Percentiles rank a stretch among this genome's conserved stretches.
These are phyloP conservation scores for Nemotelus nigrinus DNA, from an alignment of 2,888 invertebrate genomes.

Conservation along the genomic window DNA sequence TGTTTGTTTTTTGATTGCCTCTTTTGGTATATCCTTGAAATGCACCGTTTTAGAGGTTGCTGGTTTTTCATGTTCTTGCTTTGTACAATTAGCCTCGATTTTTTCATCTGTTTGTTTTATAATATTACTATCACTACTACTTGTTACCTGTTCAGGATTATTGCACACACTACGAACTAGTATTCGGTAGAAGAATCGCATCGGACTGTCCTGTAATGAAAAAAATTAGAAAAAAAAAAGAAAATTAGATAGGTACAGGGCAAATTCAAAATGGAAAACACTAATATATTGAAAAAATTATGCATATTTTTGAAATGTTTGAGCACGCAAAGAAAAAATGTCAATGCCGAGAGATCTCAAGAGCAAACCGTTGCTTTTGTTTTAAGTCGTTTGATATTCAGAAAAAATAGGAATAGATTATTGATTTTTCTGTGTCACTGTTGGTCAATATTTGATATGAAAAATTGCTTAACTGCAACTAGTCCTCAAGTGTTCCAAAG, in stretches of 20 bases:
- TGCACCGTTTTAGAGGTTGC: constrained; percentile 42
- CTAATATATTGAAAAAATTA: too few relatives aligned
- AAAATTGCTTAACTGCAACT: too few relatives aligned
- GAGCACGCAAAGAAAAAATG: too few relatives aligned
- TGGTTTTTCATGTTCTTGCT: constrained; percentile 41
- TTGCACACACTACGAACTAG: constrained; percentile 58
- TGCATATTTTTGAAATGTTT: too few relatives aligned
- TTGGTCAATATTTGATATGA: too few relatives aligned
- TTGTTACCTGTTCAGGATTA: constrained; percentile 47
- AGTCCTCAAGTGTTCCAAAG: too few relatives aligned
- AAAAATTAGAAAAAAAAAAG: constrained; percentile 16
- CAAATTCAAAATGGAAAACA: too few relatives aligned
- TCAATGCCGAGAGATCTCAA: too few relatives aligned
- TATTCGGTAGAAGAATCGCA: constrained; percentile 74
- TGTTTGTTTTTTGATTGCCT: constrained; percentile 7
- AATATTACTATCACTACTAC: constrained; percentile 38
- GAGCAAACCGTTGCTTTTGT: too few relatives aligned
- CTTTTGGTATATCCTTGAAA: constrained; percentile 22
- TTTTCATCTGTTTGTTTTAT: constrained; percentile 38
- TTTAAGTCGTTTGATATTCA: too few relatives aligned
- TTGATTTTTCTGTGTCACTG: too few relatives aligned
- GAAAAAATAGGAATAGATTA: too few relatives aligned
- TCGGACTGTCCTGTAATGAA: constrained; percentile 69
- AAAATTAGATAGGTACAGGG: neutral
- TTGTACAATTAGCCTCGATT: constrained; percentile 52